A percentile compares a stretch with the other conserved stretches of the same genome.
phyloP scores from a whole-genome alignment of 2,113 vertebrate species.

The Mirza zaza region DNA sequence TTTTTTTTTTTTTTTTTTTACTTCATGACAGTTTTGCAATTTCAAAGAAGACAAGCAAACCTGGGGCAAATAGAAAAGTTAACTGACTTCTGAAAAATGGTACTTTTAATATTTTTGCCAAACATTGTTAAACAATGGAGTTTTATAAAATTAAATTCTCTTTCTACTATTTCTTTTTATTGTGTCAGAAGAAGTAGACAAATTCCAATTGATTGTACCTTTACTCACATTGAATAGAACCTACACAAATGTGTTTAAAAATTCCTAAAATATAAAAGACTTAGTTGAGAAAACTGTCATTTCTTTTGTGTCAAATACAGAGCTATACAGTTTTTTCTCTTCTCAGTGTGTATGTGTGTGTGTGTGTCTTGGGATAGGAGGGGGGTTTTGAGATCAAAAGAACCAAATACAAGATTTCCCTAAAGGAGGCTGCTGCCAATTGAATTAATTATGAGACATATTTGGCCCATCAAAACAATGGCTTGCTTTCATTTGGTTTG shows the following conservation, averaged over 20 bases:
- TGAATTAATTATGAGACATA: neutral
- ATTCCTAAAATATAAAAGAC: neutral
- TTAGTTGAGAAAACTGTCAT: neutral
- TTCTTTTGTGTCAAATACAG: neutral
- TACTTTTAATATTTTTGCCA: neutral
- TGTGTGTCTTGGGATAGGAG: neutral
- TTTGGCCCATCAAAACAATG: neutral
- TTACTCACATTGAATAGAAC: neutral
- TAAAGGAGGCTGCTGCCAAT: neutral
- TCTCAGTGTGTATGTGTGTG: neutral
- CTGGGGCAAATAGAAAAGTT: neutral
- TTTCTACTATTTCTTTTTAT: neutral
- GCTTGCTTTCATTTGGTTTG: neutral
- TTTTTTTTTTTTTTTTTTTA: no score
- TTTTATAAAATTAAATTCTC: neutral
- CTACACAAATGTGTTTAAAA: neutral
- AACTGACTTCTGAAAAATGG: neutral
- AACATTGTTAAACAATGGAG: neutral
- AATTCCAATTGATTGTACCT: neutral
- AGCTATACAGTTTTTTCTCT: neutral
- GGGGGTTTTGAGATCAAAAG: neutral
- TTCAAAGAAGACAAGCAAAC: slow-evolving; percentile 4
- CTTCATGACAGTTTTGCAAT: neutral
- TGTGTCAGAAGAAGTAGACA: neutral
- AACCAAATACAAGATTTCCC: neutral